A percentile compares a stretch with the other conserved stretches of the same genome.
Conservation (phyloP, 1,140 invertebrate genomes). For the Macrobrachium nipponense region DNA sequence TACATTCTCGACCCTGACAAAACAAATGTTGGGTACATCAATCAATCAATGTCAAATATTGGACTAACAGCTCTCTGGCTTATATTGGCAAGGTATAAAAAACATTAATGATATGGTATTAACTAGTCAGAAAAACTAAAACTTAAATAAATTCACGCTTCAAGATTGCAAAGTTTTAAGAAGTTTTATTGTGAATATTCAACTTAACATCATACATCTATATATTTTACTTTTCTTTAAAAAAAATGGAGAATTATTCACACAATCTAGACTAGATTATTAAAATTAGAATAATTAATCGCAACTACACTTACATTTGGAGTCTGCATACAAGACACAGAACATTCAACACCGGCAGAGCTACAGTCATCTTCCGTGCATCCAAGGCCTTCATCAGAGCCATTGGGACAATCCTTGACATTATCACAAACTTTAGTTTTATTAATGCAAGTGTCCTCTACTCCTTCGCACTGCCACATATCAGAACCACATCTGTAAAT, state of each 20-base stretch:
- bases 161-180: no score
- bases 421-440: conserved; percentile 77
- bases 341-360: conserved; percentile 79
- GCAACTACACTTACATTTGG: conserved; percentile 74
- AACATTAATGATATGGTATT: no score
- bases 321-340: conserved; percentile 89
- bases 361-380: conserved; percentile 84
- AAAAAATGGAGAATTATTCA: no score
- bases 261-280: neutral
- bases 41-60: neutral
- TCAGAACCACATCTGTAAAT: conserved; percentile 76
- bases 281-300: neutral
- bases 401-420: conserved; percentile 89
- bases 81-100: neutral
- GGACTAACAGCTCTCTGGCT: neutral
- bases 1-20: conserved; percentile 72
- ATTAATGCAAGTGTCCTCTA: conserved; percentile 82
- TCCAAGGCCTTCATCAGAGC: conserved; percentile 87
- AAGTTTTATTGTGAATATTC: no score
- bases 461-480: conserved; percentile 87
- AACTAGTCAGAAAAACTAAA: no score
- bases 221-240: no score
- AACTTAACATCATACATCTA: no score
- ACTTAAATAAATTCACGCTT: no score
- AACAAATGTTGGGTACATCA: conserved; percentile 16